A percentile compares a stretch with the other conserved stretches of the same genome.
phyloP scores from a whole-genome alignment of 2,113 vertebrate species.

The Muntiacus reevesi region DNA sequence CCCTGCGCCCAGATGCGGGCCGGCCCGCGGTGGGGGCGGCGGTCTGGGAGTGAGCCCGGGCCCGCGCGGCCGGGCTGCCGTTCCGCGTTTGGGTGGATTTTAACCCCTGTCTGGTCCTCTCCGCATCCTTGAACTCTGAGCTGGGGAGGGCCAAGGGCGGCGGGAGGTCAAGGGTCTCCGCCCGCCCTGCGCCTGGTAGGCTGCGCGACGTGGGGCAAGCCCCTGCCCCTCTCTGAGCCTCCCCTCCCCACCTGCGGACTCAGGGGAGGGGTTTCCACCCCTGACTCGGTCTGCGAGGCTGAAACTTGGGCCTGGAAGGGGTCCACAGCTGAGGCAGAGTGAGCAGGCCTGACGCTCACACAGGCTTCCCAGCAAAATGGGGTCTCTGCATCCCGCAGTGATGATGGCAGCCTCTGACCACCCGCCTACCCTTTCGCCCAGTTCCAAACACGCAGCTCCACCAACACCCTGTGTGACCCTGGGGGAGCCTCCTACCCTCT shows the following conservation, averaged over 20 bases:
- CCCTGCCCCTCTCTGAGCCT: not conserved
- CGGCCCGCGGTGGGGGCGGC: not conserved
- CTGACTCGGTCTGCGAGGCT: not conserved
- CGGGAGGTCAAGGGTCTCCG: not conserved
- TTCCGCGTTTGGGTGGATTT: not conserved
- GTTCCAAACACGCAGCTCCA: not conserved
- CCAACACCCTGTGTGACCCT: not conserved
- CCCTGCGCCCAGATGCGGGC: slow-evolving; percentile 78
- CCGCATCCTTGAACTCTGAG: not conserved
- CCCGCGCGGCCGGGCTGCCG: not conserved
- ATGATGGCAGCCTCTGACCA: not conserved
- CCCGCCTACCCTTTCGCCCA: not conserved
- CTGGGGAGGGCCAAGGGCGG: not conserved
- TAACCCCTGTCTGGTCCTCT: slow-evolving; percentile 65
- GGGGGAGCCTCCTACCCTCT: not conserved
- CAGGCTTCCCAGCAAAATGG: too few relatives aligned
- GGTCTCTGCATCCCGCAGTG: accelerated
- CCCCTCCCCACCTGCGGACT: not conserved
- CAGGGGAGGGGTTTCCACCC: accelerated
- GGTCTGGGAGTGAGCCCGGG: not conserved
- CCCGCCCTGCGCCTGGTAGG: not conserved
- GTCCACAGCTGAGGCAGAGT: not conserved
- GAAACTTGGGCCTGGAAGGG: not conserved
- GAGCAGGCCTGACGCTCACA: not conserved
- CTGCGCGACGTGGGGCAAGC: not conserved